phyloP scores from a whole-genome alignment of 2,113 vertebrate species.

The Anarhynchus alexandrinus region DNA sequence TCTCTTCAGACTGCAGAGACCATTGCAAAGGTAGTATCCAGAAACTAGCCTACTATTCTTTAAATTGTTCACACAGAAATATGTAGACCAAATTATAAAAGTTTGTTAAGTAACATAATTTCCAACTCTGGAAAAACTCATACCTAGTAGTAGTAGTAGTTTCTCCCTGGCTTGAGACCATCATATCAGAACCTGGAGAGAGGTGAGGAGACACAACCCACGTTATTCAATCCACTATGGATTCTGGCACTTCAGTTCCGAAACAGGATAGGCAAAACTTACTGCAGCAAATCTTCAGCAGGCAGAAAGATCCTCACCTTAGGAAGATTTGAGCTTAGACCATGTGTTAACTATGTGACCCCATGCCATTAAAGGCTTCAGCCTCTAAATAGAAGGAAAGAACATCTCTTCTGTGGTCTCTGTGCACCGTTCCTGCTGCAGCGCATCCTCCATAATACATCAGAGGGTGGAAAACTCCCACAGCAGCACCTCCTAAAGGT shows the following conservation, averaged over 20 bases:
- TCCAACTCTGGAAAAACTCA: neutral
- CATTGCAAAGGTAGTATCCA: neutral
- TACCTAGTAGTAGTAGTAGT: neutral
- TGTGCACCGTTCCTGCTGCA: neutral
- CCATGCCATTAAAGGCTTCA: neutral
- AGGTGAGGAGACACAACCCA: neutral
- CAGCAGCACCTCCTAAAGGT: neutral
- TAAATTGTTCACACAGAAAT: neutral
- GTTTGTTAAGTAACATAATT: neutral
- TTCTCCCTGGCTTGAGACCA: neutral
- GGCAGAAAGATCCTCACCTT: neutral
- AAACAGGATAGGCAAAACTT: neutral
- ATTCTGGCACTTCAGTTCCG: neutral
- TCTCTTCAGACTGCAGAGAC: neutral
- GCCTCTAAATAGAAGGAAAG: neutral
- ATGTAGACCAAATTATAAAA: neutral
- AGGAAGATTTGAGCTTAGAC: neutral
- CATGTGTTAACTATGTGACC: neutral
- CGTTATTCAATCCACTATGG: neutral
- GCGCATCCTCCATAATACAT: accelerated
- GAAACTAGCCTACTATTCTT: neutral
- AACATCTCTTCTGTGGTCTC: neutral
- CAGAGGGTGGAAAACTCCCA: neutral
- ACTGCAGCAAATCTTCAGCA: neutral
- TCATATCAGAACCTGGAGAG: neutral